Percentiles rank a stretch among this genome's conserved stretches.
Conservation (phyloP, 2,888 invertebrate species). For the Physocephala rufipes region DNA sequence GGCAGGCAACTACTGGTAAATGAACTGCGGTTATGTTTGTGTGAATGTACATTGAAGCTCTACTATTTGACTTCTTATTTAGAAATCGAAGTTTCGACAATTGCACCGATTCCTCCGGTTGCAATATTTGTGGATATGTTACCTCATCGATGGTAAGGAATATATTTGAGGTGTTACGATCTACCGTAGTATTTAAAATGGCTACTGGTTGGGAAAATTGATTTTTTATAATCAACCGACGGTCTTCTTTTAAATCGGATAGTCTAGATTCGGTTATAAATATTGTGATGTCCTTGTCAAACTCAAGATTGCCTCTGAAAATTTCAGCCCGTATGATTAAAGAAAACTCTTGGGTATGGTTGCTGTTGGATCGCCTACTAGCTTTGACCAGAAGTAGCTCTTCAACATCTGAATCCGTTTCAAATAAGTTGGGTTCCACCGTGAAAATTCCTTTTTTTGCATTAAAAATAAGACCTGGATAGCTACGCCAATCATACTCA, state of each 20-base stretch:
- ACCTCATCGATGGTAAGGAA: conserved; percentile 16
- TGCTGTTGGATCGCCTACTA: conserved; percentile 34
- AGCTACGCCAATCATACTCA: conserved; percentile 46
- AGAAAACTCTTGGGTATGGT: conserved; percentile 48
- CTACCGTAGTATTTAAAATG: conserved; percentile 76
- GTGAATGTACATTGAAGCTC: conserved; percentile 60
- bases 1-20: conserved; percentile 67
- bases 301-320: conserved; percentile 59
- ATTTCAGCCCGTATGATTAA: conserved; percentile 60
- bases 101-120: conserved; percentile 55
- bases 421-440: conserved; percentile 56
- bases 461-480: conserved; percentile 53
- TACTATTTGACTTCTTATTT: conserved; percentile 54
- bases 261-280: conserved; percentile 52
- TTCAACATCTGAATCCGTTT: conserved; percentile 52
- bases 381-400: conserved; percentile 53
- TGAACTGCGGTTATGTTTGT: conserved; percentile 68
- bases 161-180: conserved; percentile 52
- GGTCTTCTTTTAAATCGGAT: conserved; percentile 12
- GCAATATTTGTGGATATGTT: conserved; percentile 45
- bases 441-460: conserved; percentile 54
- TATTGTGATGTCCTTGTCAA: conserved; percentile 55
- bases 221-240: conserved; percentile 73
- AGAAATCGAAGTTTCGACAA: conserved; percentile 57
- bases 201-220: conserved; percentile 78